Conservation (phyloP, 2,113 vertebrate species). For the Rhinopithecus roxellana region DNA sequence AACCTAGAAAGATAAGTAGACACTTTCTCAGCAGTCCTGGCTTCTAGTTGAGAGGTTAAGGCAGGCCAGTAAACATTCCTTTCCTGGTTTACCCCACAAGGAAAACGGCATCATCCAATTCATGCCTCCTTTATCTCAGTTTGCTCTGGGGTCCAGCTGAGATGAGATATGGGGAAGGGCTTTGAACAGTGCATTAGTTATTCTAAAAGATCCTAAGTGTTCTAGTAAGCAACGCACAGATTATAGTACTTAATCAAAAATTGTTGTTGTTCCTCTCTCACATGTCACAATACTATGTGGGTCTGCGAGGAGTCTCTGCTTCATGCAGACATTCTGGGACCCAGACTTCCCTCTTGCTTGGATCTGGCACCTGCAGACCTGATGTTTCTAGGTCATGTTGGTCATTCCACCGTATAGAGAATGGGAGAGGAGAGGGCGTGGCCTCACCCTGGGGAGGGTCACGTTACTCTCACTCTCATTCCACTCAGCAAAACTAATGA, state of each 20-base stretch:
- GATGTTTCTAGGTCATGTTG: no score
- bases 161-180: not conserved
- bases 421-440: no score
- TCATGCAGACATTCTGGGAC: not conserved
- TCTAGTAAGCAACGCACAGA: not conserved
- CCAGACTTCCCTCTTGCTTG: no score
- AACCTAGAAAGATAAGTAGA: not conserved
- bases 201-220: not conserved
- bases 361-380: not conserved
- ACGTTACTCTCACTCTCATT: rapidly evolving
- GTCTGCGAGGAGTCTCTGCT: not conserved
- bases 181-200: not conserved
- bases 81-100: not conserved
- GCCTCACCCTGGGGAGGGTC: not conserved
- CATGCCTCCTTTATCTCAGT: not conserved
- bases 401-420: not conserved
- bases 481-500: not conserved
- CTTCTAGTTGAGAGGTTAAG: not conserved
- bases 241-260: not conserved
- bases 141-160: not conserved
- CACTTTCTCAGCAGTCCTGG: not conserved
- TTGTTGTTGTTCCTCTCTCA: not conserved
- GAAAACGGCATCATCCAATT: not conserved
- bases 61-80: not conserved
- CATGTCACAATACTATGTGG: not conserved